phyloP scores from a whole-genome alignment of 1,140 invertebrate genomes.

The Drosophila sp. region DNA sequence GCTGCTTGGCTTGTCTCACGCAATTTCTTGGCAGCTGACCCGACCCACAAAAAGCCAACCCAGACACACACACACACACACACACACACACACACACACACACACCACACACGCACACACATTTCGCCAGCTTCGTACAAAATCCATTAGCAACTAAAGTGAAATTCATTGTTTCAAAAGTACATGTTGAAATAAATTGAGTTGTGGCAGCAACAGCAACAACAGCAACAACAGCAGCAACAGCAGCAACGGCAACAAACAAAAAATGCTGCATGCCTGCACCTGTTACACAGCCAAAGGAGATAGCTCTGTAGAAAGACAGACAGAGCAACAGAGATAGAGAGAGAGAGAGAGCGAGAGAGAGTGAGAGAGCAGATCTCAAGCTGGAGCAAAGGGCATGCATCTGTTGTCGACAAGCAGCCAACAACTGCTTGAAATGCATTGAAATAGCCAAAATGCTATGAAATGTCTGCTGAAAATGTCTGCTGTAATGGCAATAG shows the following conservation, averaged over 20 bases:
- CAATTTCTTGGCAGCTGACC: conserved; percentile 54
- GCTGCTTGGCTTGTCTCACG: conserved; percentile 45
- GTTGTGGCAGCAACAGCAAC: conserved; percentile 66
- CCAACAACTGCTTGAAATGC: conserved; percentile 58
- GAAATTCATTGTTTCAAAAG: conserved; percentile 83
- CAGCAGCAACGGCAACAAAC: conserved; percentile 46
- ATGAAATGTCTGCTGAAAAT: conserved; percentile 32
- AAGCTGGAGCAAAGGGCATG: conserved; percentile 30
- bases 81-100: conserved; percentile 9
- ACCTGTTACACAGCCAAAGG: conserved; percentile 70
- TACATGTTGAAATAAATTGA: conserved; percentile 83
- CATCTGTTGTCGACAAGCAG: conserved; percentile 51
- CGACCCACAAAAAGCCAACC: conserved; percentile 20
- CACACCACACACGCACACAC: conserved; percentile 21
- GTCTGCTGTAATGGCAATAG: conserved; percentile 19
- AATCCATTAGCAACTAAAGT: conserved; percentile 84
- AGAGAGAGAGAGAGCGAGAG: neutral
- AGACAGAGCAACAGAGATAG: neutral
- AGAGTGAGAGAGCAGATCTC: conserved; percentile 6
- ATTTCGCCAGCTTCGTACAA: conserved; percentile 62
- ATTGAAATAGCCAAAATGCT: conserved; percentile 58
- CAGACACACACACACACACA: conserved; percentile 5
- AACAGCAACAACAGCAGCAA: conserved; percentile 55
- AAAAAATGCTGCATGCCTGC: conserved; percentile 58
- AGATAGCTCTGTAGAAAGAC: conserved; percentile 23